Conservation (phyloP, 2,797 vertebrate species). For the Novumbra hubbsi region DNA sequence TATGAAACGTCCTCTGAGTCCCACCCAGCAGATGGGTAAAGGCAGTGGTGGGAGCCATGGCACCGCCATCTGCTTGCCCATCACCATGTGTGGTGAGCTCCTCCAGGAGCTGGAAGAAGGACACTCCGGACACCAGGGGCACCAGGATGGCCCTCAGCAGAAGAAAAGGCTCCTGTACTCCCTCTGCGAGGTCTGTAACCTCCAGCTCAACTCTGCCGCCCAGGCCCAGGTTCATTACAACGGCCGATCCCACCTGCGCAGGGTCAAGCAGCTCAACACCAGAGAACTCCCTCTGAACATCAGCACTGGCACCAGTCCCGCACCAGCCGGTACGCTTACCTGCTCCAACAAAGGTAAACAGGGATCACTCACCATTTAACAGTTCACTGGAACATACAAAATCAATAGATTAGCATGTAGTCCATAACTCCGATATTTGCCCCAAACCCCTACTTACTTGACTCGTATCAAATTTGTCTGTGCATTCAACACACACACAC, state of each 20-base stretch:
- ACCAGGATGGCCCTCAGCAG: constrained; percentile 8
- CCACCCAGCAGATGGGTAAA: background rate
- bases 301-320: background rate
- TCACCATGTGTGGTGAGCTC: background rate
- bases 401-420: background rate
- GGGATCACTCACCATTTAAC: background rate
- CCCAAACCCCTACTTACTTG: background rate
- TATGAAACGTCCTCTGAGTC: background rate
- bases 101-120: background rate
- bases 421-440: background rate
- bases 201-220: constrained; percentile 83
- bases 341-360: background rate
- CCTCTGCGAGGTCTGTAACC: constrained; percentile 85
- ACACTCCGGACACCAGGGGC: background rate
- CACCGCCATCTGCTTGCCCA: background rate
- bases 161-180: constrained; percentile 83
- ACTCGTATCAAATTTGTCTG: background rate
- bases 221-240: constrained; percentile 86
- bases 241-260: constrained; percentile 83
- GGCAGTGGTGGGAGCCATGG: background rate
- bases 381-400: background rate
- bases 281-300: constrained; percentile 58
- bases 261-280: constrained; percentile 83
- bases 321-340: background rate
- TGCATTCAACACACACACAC: background rate